These are phyloP conservation scores for Limanda limanda DNA, from an alignment of 2,113 vertebrate species.

Conservation along the genomic window DNA sequence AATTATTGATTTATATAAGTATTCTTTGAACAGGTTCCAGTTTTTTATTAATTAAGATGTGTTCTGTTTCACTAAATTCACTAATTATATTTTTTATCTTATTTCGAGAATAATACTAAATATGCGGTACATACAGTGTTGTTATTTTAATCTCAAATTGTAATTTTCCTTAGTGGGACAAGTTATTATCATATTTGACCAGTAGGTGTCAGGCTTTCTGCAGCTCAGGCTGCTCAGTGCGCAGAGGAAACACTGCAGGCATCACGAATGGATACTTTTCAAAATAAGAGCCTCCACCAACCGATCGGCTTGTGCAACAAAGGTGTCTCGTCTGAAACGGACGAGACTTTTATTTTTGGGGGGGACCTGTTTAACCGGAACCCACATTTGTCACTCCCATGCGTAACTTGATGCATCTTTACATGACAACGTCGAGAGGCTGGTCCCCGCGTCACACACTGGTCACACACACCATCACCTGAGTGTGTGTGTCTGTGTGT, in stretches of 20 bases:
- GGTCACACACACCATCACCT: slow-evolving; percentile 14
- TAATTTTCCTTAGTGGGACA: not conserved
- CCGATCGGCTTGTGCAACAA: too few species aligned
- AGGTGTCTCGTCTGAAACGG: too few species aligned
- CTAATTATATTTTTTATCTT: too few species aligned
- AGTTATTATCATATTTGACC: slow-evolving; percentile 9
- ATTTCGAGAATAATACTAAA: too few species aligned
- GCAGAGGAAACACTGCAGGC: slow-evolving; percentile 40
- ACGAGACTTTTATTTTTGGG: slow-evolving; percentile 18
- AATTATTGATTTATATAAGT: not conserved
- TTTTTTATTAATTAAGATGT: not conserved
- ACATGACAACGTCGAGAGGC: slow-evolving; percentile 25
- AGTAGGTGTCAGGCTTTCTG: slow-evolving; percentile 11
- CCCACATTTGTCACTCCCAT: not conserved
- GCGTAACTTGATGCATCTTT: slow-evolving; percentile 21
- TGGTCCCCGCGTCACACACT: slow-evolving; percentile 52
- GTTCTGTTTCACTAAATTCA: too few species aligned
- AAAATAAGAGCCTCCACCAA: slow-evolving; percentile 29
- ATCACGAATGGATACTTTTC: not conserved
- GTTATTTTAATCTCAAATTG: not conserved
- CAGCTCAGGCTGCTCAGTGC: slow-evolving; percentile 11
- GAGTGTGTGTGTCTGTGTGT: slow-evolving; percentile 23
- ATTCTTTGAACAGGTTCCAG: too few species aligned
- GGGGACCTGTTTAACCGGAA: not conserved
- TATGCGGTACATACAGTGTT: not conserved